Percentiles rank a stretch among this genome's conserved stretches.
Evolutionary conservation across 1,140 invertebrate species (phyloP).

Genomic region (Ooceraea biroi): DNA sequence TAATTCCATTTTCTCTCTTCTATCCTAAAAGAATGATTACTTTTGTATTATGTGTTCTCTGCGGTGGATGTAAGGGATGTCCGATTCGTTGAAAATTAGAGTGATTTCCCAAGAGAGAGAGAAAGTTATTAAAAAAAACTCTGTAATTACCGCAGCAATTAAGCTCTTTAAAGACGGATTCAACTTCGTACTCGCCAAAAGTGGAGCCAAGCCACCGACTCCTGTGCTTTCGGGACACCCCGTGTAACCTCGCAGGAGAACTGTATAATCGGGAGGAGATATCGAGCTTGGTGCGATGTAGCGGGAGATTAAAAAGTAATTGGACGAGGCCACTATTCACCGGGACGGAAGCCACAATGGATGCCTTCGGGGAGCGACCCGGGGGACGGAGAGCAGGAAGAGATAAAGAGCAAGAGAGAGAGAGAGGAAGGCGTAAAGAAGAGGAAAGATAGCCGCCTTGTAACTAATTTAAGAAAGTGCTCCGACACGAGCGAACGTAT

Average conservation of each 20-base stretch:
- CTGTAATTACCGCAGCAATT: conserved; percentile 41
- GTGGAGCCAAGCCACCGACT: background rate
- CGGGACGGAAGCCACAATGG: conserved; percentile 54
- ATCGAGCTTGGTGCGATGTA: conserved; percentile 48
- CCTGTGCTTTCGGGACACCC: conserved; percentile 36
- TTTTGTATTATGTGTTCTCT: background rate
- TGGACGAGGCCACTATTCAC: conserved; percentile 57
- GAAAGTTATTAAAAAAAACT: conserved; percentile 28
- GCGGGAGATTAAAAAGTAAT: conserved; percentile 63
- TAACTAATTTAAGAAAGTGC: conserved; percentile 77
- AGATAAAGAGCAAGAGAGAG: background rate
- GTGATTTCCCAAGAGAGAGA: conserved; percentile 6
- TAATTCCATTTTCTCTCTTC: background rate
- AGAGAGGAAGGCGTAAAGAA: conserved; percentile 28
- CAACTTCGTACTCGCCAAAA: conserved; percentile 26
- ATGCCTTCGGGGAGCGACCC: conserved; percentile 50
- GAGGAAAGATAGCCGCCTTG: conserved; percentile 48
- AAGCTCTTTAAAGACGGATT: conserved; percentile 16
- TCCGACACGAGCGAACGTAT: conserved; percentile 60
- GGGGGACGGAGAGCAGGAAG: background rate
- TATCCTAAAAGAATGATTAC: conserved; percentile 33
- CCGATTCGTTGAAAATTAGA: conserved; percentile 13
- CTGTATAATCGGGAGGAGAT: conserved; percentile 57
- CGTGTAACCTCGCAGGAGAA: conserved; percentile 28
- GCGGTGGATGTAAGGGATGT: conserved; percentile 20